Conservation (phyloP, 1,140 invertebrate species). For the Oreohelix idahoensis region DNA sequence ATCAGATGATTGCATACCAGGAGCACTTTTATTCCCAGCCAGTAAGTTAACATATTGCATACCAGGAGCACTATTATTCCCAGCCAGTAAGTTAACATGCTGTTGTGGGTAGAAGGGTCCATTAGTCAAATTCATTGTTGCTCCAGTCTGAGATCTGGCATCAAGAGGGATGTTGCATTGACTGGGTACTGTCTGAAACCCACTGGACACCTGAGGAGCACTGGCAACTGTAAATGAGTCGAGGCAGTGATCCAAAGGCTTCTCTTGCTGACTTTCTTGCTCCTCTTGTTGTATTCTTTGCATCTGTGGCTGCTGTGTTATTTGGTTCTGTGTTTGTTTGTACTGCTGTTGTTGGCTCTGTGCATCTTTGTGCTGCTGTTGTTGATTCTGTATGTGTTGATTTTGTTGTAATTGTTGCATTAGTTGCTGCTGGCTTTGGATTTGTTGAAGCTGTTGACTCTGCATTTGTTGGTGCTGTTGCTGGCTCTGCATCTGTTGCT, state of each 20-base stretch:
- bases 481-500: not conserved
- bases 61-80: not conserved
- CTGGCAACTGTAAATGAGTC: no score
- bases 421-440: not conserved
- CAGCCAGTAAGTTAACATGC: not conserved
- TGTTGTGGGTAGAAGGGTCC: not conserved
- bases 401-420: no score
- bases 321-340: no score
- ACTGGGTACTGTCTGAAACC: no score
- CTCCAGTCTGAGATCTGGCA: not conserved
- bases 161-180: no score
- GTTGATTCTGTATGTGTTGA: not conserved
- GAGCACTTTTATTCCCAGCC: not conserved
- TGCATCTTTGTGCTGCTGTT: not conserved
- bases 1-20: not conserved
- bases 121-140: not conserved
- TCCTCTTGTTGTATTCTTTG: no score
- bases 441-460: not conserved
- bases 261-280: no score
- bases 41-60: not conserved
- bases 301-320: no score
- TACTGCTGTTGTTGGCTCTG: no score
- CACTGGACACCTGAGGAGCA: no score
- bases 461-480: not conserved
- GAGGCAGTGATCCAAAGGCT: no score